Conservation (phyloP, 2,888 invertebrate genomes). For the Agrypnus murinus region DNA sequence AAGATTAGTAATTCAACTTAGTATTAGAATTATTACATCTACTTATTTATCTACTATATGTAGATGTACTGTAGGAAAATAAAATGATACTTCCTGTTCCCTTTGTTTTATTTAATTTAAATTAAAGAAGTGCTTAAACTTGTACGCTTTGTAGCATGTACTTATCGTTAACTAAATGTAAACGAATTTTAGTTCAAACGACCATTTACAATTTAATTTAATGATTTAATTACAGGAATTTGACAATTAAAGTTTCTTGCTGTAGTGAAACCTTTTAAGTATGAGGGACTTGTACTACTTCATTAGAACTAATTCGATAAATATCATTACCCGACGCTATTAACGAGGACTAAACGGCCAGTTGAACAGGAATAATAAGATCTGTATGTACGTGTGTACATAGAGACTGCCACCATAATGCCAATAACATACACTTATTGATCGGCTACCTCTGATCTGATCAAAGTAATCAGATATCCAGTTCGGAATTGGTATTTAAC, state of each 20-base stretch:
- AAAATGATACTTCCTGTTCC: no score
- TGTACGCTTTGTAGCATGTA: not conserved
- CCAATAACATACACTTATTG: conserved; percentile 44
- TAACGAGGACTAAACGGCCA: conserved; percentile 34
- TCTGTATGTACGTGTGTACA: conserved; percentile 13
- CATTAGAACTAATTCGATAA: conserved; percentile 56
- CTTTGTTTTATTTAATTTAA: no score
- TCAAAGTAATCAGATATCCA: conserved; percentile 35
- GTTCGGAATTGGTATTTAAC: conserved; percentile 31
- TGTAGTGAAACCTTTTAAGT: conserved; percentile 48
- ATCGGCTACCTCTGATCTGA: conserved; percentile 41
- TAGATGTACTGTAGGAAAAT: no score
- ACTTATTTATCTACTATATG: no score
- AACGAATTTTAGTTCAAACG: conserved; percentile 33
- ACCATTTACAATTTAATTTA: conserved; percentile 49
- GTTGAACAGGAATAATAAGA: conserved; percentile 41
- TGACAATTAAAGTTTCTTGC: conserved; percentile 54
- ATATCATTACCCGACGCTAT: conserved; percentile 49
- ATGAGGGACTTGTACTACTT: conserved; percentile 51
- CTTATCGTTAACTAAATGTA: conserved; percentile 3
- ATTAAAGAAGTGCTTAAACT: no score
- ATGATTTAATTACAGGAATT: conserved; percentile 53
- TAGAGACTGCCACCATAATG: conserved; percentile 33
- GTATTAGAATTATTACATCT: no score
- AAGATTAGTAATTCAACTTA: no score